Evolutionary conservation across 2,888 invertebrate genomes (phyloP).

Genomic region (Polia nebulosa): DNA sequence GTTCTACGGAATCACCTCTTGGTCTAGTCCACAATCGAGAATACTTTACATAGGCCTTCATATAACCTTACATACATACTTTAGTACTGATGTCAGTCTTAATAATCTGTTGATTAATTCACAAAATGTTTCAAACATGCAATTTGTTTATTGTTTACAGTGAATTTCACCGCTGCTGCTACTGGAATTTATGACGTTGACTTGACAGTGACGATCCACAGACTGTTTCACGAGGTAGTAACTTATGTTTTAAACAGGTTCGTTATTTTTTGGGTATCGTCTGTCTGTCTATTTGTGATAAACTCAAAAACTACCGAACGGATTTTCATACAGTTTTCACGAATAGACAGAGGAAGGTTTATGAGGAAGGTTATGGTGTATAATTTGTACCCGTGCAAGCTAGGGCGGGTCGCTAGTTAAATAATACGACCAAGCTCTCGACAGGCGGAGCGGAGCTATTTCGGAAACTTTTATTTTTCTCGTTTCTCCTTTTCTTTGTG

Average conservation of each 20-base stretch:
- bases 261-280: no score
- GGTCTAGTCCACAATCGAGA: background rate
- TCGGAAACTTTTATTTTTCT: no score
- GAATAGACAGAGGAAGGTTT: no score
- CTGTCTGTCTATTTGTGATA: no score
- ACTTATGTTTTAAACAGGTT: background rate
- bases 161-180: conserved; percentile 4
- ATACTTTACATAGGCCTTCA: background rate
- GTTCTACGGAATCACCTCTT: background rate
- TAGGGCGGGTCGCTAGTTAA: no score
- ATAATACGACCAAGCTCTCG: no score
- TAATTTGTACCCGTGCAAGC: no score
- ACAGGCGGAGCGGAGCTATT: no score
- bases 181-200: conserved; percentile 18
- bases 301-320: no score
- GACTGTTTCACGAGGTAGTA: background rate
- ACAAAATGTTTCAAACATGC: conserved; percentile 42
- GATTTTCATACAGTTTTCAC: no score
- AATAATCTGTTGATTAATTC: conserved; percentile 31
- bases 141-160: conserved; percentile 47
- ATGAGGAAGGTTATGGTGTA: no score
- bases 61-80: background rate
- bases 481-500: no score
- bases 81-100: background rate
- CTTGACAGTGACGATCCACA: conserved; percentile 28